Evolutionary conservation across 2,797 vertebrate genomes (phyloP).

Genomic region (Buphagus erythrorhynchus): DNA sequence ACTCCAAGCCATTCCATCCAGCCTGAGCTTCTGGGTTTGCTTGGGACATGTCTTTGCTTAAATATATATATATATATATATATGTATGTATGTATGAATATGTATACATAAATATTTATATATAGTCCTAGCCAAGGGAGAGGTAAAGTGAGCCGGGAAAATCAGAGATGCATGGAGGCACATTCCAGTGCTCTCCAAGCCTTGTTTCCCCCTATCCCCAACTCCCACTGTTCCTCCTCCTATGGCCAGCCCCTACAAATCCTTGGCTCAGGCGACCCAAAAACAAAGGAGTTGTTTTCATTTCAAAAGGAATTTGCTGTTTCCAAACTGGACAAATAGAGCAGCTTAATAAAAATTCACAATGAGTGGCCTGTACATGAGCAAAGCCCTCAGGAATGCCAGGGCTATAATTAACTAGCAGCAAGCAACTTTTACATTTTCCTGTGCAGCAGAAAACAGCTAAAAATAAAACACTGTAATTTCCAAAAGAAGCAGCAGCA

Average conservation of each 20-base stretch:
- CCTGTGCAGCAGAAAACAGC: slow-evolving; percentile 72
- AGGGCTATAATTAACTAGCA: slow-evolving; percentile 77
- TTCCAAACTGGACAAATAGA: slow-evolving; percentile 74
- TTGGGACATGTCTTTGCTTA: not conserved
- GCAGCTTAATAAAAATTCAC: slow-evolving; percentile 75
- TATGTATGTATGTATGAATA: not conserved
- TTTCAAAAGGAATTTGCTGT: slow-evolving; percentile 72
- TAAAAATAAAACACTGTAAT: slow-evolving; percentile 76
- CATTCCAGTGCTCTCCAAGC: not conserved
- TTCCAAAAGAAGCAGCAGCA: slow-evolving; percentile 63
- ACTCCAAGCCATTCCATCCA: not conserved
- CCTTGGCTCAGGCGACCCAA: slow-evolving; percentile 54
- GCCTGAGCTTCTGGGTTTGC: slow-evolving; percentile 11
- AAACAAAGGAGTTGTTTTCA: slow-evolving; percentile 72
- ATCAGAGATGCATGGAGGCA: not conserved
- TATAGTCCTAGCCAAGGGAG: not conserved
- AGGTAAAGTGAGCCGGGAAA: not conserved
- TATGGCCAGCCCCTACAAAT: slow-evolving; percentile 36
- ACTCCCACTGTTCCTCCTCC: slow-evolving; percentile 40
- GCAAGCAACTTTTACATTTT: slow-evolving; percentile 76
- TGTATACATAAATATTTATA: slow-evolving; percentile 50
- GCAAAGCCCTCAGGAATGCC: slow-evolving; percentile 75
- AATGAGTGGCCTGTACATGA: slow-evolving; percentile 76
- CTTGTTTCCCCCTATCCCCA: not conserved
- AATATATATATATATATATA: not conserved